Base-by-base conservation (phyloP, 2,888 invertebrate genomes). In the Rhamnusium bicolor region DNA sequence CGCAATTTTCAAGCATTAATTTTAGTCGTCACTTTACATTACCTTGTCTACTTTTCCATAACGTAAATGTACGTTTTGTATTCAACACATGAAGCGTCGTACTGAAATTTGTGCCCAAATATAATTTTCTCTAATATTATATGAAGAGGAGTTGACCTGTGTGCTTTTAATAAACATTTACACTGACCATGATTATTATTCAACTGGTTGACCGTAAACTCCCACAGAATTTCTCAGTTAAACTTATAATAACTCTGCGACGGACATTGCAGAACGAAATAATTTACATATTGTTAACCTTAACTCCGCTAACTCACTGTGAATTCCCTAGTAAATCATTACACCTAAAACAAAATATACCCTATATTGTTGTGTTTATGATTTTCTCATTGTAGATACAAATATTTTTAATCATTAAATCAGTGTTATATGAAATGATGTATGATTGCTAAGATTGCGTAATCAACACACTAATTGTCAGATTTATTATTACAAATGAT, bases 221-320 rank as follows among this genome's bases (percentile, higher is more conserved):
- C 62, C 66, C 58, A 18, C 29, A 69, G 63, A 67, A 69, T 75
- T 70, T 72, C 72, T 65, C 72, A 67, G 51, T 66, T 51, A 8
- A 63, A 63, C 51, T 63, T 63, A 61, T 77, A 74, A 77, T 68
- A 71, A 65, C 71, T 67, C 62, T 67, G 58, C 60, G 78, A 69
- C 74, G 60, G 65, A 74, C 76, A 76, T 58, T 69, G 76, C 69
- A 71, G 74, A 63, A 60, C 71, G 54, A 69, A 78, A 76, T 78
- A 78, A 78, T 78, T 76, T 78, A 71, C 74, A 74, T 69, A 65
- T 51, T 61, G 74, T 67, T 69, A n/a, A 75, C 77, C 74, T 75
- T 77, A 62, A 69, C 68, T 53, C 67, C 61, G 54, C 71, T 71
- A 72, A 77, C 73, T 73, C 68, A 67, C 58, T 65, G 74, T 71